phyloP scores from a whole-genome alignment of 37 sponge, comb jelly and placozoan species.

The Bolinopsis microptera region DNA sequence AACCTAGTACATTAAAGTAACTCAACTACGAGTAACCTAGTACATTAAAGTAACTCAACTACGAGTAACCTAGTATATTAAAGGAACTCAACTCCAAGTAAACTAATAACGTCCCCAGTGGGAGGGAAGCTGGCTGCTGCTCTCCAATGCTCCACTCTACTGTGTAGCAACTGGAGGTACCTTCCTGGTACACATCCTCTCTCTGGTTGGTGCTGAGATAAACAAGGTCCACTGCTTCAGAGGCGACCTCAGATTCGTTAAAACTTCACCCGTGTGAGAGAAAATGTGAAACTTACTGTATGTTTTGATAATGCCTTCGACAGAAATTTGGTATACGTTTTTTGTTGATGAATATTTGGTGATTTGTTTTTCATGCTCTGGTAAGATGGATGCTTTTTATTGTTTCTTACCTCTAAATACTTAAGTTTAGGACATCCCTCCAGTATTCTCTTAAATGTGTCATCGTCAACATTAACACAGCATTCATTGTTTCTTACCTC shows the following conservation, averaged over 20 bases:
- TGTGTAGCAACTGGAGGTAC: not conserved
- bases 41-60: no score
- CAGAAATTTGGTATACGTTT: no score
- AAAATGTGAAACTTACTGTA: not conserved
- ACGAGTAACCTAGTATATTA: no score
- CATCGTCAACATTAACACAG: slow-evolving; percentile 54
- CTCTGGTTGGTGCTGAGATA: not conserved
- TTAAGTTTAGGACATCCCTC: slow-evolving; percentile 59
- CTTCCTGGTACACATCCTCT: not conserved
- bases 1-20: no score
- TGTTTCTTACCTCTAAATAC: slow-evolving; percentile 50
- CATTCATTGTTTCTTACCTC: slow-evolving; percentile 63
- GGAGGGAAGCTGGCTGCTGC: not conserved
- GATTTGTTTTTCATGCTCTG: no score
- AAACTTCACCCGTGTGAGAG: not conserved
- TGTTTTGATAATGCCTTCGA: no score
- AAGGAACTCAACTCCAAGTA: no score
- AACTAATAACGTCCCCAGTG: not conserved
- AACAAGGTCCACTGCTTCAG: slow-evolving; percentile 20
- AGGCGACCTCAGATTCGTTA: slow-evolving; percentile 11
- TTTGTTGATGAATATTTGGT: no score
- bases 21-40: no score
- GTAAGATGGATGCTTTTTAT: no score
- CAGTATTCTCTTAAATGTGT: not conserved
- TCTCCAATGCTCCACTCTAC: not conserved